Evolutionary conservation across 2,113 vertebrate species (phyloP).

Genomic region (Nyctereutes procyonoides): DNA sequence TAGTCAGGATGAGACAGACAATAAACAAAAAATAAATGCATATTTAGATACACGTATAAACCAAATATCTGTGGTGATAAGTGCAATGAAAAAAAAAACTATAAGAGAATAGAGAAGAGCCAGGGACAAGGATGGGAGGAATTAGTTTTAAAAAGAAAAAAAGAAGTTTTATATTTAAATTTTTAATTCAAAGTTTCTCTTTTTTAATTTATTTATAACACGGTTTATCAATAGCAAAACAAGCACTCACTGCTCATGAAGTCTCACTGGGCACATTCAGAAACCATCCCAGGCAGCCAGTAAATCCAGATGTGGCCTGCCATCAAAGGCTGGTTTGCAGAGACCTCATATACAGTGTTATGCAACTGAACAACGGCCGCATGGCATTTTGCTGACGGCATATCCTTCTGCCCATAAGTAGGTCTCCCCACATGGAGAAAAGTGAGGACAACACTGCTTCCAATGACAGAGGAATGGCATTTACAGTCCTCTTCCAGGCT

Average conservation of each 20-base stretch:
- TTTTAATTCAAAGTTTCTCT: not conserved
- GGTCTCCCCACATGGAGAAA: not conserved
- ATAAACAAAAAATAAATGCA: not conserved
- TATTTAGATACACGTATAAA: no score
- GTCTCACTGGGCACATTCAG: not conserved
- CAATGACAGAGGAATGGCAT: not conserved
- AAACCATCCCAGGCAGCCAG: not conserved
- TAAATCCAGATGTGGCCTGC: not conserved
- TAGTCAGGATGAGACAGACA: not conserved
- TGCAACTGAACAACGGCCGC: not conserved
- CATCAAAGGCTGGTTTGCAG: not conserved
- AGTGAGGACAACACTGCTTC: not conserved
- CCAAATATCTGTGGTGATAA: not conserved
- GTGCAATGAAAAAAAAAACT: not conserved
- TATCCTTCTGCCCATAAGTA: accelerated
- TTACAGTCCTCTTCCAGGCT: not conserved
- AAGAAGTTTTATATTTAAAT: not conserved
- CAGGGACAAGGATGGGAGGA: not conserved
- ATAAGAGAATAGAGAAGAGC: not conserved
- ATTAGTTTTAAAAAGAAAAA: not conserved
- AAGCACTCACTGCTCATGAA: not conserved
- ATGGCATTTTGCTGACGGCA: not conserved
- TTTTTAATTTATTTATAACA: not conserved
- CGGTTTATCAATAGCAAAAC: not conserved
- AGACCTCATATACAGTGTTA: not conserved